These are phyloP conservation scores for Chydorus sphaericus DNA, from an alignment of 2,888 invertebrate species.

Conservation along the genomic window DNA sequence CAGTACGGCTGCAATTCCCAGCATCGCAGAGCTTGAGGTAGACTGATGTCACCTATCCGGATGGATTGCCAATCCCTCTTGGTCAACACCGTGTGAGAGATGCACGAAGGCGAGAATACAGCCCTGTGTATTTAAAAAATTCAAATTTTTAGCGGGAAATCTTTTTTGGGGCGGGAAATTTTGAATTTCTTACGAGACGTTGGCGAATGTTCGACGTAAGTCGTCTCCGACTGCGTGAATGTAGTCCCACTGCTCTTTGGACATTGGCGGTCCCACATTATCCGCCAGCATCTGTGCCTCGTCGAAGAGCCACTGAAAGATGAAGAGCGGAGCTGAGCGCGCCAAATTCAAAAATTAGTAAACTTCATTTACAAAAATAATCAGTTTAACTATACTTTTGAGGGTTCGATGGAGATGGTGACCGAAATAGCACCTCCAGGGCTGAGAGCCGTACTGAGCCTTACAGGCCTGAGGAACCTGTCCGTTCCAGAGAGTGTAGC, in stretches of 20 bases:
- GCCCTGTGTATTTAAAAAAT: conserved; percentile 36
- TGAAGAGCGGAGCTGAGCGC: conserved; percentile 62
- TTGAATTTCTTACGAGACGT: conserved; percentile 47
- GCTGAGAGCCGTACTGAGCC: conserved; percentile 49
- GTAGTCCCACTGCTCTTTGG: conserved; percentile 83
- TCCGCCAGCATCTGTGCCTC: conserved; percentile 87
- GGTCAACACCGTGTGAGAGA: conserved; percentile 77
- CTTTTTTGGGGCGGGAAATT: too few species aligned
- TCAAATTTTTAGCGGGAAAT: too few species aligned
- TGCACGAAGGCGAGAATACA: conserved; percentile 83
- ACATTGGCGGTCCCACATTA: conserved; percentile 75
- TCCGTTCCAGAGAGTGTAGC: conserved; percentile 64
- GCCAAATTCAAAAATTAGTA: not conserved
- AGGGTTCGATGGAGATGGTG: conserved; percentile 73
- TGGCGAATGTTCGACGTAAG: conserved; percentile 59
- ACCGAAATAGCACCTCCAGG: conserved; percentile 87
- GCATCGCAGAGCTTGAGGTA: conserved; percentile 71
- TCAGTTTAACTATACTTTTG: conserved; percentile 38
- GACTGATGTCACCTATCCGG: conserved; percentile 64
- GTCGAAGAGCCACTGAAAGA: conserved; percentile 90
- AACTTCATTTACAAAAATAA: not conserved
- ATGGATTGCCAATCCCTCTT: conserved; percentile 76
- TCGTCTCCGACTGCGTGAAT: conserved; percentile 81
- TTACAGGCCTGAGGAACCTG: conserved; percentile 62
- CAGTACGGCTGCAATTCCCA: conserved; percentile 48